Conservation (phyloP, 2,113 vertebrate species). For the Ranitomeya imitator region DNA sequence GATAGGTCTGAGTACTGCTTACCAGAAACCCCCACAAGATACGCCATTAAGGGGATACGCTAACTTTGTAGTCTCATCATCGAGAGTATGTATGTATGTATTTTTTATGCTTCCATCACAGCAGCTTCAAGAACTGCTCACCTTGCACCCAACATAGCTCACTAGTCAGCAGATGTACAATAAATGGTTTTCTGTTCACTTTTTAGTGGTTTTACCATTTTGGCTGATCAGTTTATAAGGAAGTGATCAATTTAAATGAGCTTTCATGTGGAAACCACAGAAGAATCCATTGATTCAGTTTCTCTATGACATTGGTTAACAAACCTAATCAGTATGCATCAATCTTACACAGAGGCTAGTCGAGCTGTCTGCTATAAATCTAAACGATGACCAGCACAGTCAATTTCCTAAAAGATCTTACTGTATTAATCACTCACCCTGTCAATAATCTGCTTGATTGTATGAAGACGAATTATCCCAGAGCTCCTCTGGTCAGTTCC, state of each 20-base stretch:
- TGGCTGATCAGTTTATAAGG: neutral
- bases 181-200: too few species aligned
- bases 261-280: neutral
- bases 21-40: too few species aligned
- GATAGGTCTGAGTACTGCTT: too few species aligned
- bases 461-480: conserved; percentile 97
- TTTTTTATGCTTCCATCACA: too few species aligned
- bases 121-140: too few species aligned
- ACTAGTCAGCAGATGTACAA: too few species aligned
- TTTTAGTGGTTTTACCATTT: neutral
- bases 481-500: conserved; percentile 94
- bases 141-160: too few species aligned
- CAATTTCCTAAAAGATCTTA: conserved; percentile 2
- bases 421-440: conserved; percentile 76
- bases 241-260: neutral
- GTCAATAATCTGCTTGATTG: conserved; percentile 98
- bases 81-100: too few species aligned
- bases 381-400: neutral
- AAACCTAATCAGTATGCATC: neutral
- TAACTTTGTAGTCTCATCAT: too few species aligned
- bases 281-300: neutral
- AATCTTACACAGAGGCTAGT: neutral
- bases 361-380: neutral
- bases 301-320: neutral
- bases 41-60: too few species aligned